Evolutionary conservation across 2,797 vertebrate genomes (phyloP), one percentile per base, ranked within the genome.

Genomic region (Brachyalestes nurse): DNA sequence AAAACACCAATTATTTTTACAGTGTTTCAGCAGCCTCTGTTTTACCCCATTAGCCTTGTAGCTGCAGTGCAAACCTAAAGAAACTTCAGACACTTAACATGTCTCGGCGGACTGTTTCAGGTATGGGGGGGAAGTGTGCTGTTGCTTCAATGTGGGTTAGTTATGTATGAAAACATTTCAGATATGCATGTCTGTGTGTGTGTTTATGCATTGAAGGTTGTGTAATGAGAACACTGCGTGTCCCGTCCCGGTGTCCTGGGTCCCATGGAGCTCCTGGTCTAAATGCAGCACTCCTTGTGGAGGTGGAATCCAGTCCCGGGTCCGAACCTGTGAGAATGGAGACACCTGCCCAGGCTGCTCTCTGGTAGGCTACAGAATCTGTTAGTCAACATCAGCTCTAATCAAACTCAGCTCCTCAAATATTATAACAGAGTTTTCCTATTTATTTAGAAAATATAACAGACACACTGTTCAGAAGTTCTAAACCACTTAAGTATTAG

Each of bases 201-300:
- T 78, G 12, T 80, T 12, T 71, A 16, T 78, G 40, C 66, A 21
- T 74, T 86, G 61, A 82, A 95, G 93, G 84, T 76, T 94, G 91
- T 99, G 97, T 90, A 99, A 99, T 53, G 97, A 99, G 86, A 96
- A 97, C 45, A 91, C 94, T 75, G 90, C 93, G 0, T 99, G 97
- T 85, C 97, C 97, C 0, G 92, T 95, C 57, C 95, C 96, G 0
- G 75, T 97, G 83, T 91, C 94, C 86, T 99, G 97, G 97, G 95
- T 95, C 0, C 82, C 93, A 25, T 99, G 97, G 97, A 95, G 95
- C 0, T 87, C 97, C 0, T 99, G 97, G 97, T 95, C 97, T 79
- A 95, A 94, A 69, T 99, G 97, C 90, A 97, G 95, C 0, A 93
- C 95, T 17, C 95, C 95, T 38, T 99, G 97, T 0, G 97, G 97